Evolutionary conservation across 1,140 invertebrate genomes (phyloP), one percentile per base, ranked within the genome.

Genomic region (Carposina sasakii): DNA sequence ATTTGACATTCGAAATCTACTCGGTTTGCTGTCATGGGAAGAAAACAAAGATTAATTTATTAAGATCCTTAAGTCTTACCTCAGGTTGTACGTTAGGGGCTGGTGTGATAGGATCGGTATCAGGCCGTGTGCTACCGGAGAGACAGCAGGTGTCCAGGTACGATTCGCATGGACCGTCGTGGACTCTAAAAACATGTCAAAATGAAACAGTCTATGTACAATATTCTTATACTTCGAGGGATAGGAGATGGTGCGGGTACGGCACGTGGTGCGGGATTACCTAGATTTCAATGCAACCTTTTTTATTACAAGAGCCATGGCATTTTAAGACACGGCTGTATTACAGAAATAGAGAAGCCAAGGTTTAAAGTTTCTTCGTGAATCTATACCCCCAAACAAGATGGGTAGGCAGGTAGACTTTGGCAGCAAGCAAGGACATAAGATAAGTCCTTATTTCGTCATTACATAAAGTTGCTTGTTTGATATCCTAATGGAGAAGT

Each of bases 121-220:
- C 49, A 0, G 12, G 41, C 34, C 48, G 58, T 17, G 42, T 61
- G 21, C 86, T 61, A 0, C 77, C 74, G 0, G 77, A 52, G 6
- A 83, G 71, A 55, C 91, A 93, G 66, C 87, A 93, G 0, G 88
- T 78, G 16, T 93, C 90, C 51, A 93, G 60, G 50, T 91, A 92
- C 5, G 87, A 88, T 0, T 77, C 64, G 48, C 92, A 93, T 0
- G 83, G 72, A 1, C 85, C 87, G 15, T 85, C 82, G 39, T 86
- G 85, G 13, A 82, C 76, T 43, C 69, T 82, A 65, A 1, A 68
- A 67, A 26, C 31, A 8, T 34, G 5, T n/a, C 13, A 6, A 34
- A 4, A 10, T 34, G 8, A 34, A 4, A 4, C 15, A 34, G 31
- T 26, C 24, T 6, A 34, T 8, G 31, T 13, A 5, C 9, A 13